Evolutionary conservation across 2,113 vertebrate species (phyloP).

Genomic region (Equus przewalskii): DNA sequence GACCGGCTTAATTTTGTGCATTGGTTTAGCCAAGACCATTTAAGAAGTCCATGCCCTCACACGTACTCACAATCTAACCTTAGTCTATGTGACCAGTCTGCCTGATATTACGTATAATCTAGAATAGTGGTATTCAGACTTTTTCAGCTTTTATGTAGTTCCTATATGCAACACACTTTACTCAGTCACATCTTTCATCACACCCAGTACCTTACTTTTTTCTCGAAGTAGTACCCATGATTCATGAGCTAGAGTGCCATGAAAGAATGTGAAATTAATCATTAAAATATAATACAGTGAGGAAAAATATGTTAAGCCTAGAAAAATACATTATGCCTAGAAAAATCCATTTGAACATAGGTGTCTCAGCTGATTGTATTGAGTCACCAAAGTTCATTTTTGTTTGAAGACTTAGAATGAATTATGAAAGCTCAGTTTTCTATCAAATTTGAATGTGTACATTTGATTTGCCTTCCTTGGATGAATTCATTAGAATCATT

Average conservation of each 20-base stretch:
- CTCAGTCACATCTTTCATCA: slow-evolving; percentile 47
- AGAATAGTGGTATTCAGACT: background rate
- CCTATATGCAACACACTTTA: slow-evolving; percentile 23
- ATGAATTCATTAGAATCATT: slow-evolving; percentile 42
- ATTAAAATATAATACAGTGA: slow-evolving; percentile 73
- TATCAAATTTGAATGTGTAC: background rate
- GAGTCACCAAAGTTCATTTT: slow-evolving; percentile 55
- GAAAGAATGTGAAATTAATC: slow-evolving; percentile 69
- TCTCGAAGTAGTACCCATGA: slow-evolving; percentile 28
- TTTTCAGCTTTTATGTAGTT: slow-evolving; percentile 2
- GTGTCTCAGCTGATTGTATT: slow-evolving; percentile 41
- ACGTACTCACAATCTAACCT: background rate
- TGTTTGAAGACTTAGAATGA: slow-evolving; percentile 57
- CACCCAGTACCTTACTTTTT: background rate
- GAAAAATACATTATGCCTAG: slow-evolving; percentile 66
- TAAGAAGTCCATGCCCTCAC: background rate
- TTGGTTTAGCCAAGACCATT: background rate
- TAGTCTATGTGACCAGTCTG: background rate
- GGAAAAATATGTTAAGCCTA: slow-evolving; percentile 67
- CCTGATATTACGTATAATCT: background rate
- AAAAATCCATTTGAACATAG: slow-evolving; percentile 9
- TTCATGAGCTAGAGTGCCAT: slow-evolving; percentile 49
- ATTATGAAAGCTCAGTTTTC: slow-evolving; percentile 48
- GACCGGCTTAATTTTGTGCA: background rate
- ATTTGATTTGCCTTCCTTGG: background rate